These are phyloP conservation scores for Diuraphis noxia DNA, from an alignment of 1,140 invertebrate species.

Conservation along the genomic window DNA sequence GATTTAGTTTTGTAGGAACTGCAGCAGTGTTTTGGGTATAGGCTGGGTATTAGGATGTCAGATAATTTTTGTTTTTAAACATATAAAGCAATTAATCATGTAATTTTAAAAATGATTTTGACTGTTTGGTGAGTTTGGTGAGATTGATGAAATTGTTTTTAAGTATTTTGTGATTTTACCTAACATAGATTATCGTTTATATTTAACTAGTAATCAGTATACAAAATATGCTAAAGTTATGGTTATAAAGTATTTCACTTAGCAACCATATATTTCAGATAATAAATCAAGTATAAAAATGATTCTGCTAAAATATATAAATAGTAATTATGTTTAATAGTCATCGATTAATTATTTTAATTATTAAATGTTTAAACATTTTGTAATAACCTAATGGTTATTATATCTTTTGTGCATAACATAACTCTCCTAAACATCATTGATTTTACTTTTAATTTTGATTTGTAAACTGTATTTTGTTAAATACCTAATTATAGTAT, in stretches of 20 bases:
- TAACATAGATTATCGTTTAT: neutral
- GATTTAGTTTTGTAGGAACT: neutral
- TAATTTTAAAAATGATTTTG: neutral
- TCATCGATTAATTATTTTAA: neutral
- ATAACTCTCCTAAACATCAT: neutral
- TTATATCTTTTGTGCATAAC: neutral
- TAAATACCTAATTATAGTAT: neutral
- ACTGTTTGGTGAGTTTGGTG: neutral
- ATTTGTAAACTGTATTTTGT: neutral
- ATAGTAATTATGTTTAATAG: neutral
- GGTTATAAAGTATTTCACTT: neutral
- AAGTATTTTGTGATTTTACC: neutral
- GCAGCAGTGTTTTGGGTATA: neutral
- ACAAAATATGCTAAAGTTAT: neutral
- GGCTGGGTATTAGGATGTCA: neutral
- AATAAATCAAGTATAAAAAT: neutral
- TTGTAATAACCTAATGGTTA: neutral
- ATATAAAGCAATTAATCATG: slow-evolving; percentile 2
- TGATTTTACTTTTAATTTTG: neutral
- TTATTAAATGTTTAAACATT: neutral
- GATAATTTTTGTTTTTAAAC: neutral
- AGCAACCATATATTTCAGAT: neutral
- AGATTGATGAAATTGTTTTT: neutral
- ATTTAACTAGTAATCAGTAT: neutral
- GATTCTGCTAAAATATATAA: neutral